Evolutionary conservation across 2,888 invertebrate species (phyloP), one percentile per base, ranked within the genome.

Genomic region (Callyntrura guangdongensis): DNA sequence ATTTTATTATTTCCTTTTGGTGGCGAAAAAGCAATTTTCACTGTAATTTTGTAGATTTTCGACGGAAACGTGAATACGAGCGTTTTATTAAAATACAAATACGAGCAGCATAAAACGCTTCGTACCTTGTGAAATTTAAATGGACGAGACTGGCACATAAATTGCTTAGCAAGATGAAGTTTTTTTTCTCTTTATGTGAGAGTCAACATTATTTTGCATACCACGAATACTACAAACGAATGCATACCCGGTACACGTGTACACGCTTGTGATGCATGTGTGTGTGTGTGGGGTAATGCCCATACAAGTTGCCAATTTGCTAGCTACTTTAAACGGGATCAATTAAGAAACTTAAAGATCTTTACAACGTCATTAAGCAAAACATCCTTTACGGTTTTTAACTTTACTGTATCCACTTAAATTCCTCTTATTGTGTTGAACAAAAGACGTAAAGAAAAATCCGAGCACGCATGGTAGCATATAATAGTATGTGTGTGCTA

Each of bases 1-100:
- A 79, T 59, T 79, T 79, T 79, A 79, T 79, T 79, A 59, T 79
- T 79, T 79, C 79, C 79, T 79, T 79, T 79, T 56, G 77, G 17
- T 79, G 56, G 79, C 27, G 53, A 59, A 79, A 79, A 79, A 77
- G 27, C 56, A 79, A 79, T 79, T 56, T 79, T 79, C 79, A 27
- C 56, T 17, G 56, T 56, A 27, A 53, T 56, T 79, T 79, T 56
- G 25, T 79, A 79, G 22, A 3, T 79, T 56, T 79, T 56, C 79
- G 27, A 36, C 79, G 79, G 79, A 79, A 79, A 56, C 56, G 56
- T 56, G 79, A 79, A 79, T 17, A 79, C 25, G 20, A 77, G 25
- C 5, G 17, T 12, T 79, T 56, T 53, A 77, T 53, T 56, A 36
- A 79, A 17, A 53, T 77, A 22, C 11, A 12, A 20, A 47, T 36